A percentile compares a stretch with the other conserved stretches of the same genome.
Conservation (phyloP, 2,888 invertebrate genomes). For the Camponotus fellah region DNA sequence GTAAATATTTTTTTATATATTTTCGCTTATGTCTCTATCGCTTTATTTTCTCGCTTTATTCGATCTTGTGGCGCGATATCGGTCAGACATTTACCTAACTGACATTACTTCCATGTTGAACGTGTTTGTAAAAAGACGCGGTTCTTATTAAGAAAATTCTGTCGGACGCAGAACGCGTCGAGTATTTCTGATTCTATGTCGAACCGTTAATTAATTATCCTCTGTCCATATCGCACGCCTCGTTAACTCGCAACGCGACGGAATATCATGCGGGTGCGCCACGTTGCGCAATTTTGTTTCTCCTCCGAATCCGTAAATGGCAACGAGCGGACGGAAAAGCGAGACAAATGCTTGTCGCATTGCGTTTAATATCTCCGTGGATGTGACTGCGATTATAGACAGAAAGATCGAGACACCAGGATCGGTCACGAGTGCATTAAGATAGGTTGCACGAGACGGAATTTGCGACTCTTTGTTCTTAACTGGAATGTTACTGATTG, state of each 20-base stretch:
- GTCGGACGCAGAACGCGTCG: slow-evolving; percentile 23
- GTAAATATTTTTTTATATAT: not conserved
- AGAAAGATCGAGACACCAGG: slow-evolving; percentile 19
- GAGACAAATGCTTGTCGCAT: slow-evolving; percentile 31
- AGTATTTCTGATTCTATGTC: slow-evolving; percentile 32
- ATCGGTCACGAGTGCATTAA: slow-evolving; percentile 18
- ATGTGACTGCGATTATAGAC: slow-evolving; percentile 5
- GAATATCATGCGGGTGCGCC: slow-evolving; percentile 49
- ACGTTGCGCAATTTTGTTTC: slow-evolving; percentile 64
- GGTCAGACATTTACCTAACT: slow-evolving; percentile 6
- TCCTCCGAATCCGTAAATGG: slow-evolving; percentile 61
- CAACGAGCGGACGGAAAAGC: slow-evolving; percentile 46
- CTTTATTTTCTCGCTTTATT: not conserved
- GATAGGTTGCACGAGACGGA: not conserved
- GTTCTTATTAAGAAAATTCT: slow-evolving; percentile 58
- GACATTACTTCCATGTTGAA: slow-evolving; percentile 11
- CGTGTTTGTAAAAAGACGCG: slow-evolving; percentile 18
- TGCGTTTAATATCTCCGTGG: slow-evolving; percentile 31
- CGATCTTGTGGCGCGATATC: not conserved
- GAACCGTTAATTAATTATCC: slow-evolving; percentile 76
- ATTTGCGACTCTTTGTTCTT: slow-evolving; percentile 11
- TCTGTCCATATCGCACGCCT: slow-evolving; percentile 78
- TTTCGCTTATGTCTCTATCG: not conserved
- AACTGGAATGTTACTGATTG: not conserved
- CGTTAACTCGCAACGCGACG: slow-evolving; percentile 70